A percentile compares a stretch with the other conserved stretches of the same genome.
These are phyloP conservation scores for Syngnathus typhle DNA, from an alignment of 2,113 vertebrate genomes.

Conservation along the genomic window DNA sequence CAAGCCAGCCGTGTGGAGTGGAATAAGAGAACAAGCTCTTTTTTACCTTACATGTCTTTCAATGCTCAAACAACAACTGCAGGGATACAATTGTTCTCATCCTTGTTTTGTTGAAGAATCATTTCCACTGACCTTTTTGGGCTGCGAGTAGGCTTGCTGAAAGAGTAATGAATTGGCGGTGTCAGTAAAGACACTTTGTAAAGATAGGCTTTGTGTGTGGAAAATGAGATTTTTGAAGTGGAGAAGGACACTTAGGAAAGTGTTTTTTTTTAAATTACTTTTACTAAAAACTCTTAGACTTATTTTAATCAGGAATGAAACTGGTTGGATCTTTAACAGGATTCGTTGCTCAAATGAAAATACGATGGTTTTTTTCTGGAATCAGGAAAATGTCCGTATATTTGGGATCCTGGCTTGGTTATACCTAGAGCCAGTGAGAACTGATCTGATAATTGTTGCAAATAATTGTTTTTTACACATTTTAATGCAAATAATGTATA, in stretches of 20 bases:
- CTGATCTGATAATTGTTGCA: too few relatives aligned
- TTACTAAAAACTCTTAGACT: not conserved
- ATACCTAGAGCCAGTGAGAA: too few relatives aligned
- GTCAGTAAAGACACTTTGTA: not conserved
- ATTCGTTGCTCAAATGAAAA: not conserved
- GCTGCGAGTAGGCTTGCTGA: not conserved
- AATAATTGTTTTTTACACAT: too few relatives aligned
- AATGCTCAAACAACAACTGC: not conserved
- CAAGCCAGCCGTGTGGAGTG: not conserved
- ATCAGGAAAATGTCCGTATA: too few relatives aligned
- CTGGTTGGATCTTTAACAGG: not conserved
- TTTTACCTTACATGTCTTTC: not conserved
- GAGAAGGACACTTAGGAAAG: not conserved
- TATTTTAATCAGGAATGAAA: not conserved
- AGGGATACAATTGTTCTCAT: not conserved
- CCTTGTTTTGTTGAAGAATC: not conserved
- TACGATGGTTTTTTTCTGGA: too few relatives aligned
- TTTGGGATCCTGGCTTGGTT: too few relatives aligned
- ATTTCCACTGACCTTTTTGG: slow-evolving; percentile 1
- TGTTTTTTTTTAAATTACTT: not conserved
- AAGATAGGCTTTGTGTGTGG: not conserved
- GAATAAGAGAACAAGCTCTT: not conserved
- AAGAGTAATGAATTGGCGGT: not conserved
- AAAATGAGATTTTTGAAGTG: not conserved
- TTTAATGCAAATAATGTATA: too few relatives aligned